Conservation (phyloP, 2,113 vertebrate species). For the Rhinolophus ferrumequinum region DNA sequence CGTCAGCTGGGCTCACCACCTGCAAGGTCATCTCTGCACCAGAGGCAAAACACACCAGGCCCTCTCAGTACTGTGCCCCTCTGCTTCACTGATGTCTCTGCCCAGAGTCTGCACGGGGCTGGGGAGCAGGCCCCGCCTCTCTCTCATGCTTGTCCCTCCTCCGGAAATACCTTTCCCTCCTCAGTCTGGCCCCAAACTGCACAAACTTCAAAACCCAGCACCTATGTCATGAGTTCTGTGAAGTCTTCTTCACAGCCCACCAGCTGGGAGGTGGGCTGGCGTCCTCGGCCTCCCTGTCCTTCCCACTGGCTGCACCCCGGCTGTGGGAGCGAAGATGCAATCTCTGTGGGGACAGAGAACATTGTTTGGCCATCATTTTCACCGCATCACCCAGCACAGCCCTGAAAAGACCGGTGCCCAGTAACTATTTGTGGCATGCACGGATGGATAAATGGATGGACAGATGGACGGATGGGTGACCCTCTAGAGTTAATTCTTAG, state of each 20-base stretch:
- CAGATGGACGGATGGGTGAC: no score
- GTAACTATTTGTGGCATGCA: neutral
- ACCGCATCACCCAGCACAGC: neutral
- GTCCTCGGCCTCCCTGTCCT: neutral
- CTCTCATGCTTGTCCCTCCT: neutral
- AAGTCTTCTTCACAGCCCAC: rapidly evolving
- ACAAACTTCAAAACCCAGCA: neutral
- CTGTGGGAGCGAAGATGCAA: rapidly evolving
- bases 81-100: neutral
- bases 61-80: neutral
- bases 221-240: rapidly evolving
- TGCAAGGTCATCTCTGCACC: neutral
- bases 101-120: neutral
- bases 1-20: neutral
- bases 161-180: neutral
- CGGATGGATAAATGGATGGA: neutral
- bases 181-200: neutral
- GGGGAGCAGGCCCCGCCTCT: rapidly evolving
- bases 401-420: neutral
- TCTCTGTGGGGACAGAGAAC: neutral
- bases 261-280: neutral
- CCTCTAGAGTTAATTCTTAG: neutral
- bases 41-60: neutral
- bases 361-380: neutral
- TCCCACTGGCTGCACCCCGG: neutral